A percentile compares a stretch with the other conserved stretches of the same genome.
phyloP scores from a whole-genome alignment of 2,888 invertebrate genomes.

The Homarus gammarus region DNA sequence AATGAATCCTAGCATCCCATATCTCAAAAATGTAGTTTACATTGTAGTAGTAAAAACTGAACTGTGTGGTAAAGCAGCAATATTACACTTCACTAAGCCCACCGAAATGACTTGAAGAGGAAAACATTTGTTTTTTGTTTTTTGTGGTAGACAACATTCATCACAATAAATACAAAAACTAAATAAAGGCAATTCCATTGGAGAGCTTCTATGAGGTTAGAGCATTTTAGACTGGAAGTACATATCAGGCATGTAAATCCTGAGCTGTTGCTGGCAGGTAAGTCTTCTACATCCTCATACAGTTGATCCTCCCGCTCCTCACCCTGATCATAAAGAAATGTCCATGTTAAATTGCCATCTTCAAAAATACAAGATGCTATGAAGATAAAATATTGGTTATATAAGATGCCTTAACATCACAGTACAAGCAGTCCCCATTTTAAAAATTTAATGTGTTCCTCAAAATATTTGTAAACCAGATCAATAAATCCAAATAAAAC shows the following conservation, averaged over 20 bases:
- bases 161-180: constrained; percentile 32
- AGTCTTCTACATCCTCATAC: constrained; percentile 55
- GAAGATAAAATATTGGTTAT: too few species aligned
- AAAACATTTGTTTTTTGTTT: background rate
- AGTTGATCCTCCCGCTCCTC: constrained; percentile 46
- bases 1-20: constrained; percentile 25
- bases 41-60: background rate
- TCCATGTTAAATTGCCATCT: too few species aligned
- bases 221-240: constrained; percentile 55
- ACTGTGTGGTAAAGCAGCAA: background rate
- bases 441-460: too few species aligned
- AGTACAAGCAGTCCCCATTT: too few species aligned
- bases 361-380: too few species aligned
- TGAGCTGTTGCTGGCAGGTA: constrained; percentile 44
- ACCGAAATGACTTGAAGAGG: constrained; percentile 12
- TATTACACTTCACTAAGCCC: constrained; percentile 36
- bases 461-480: too few species aligned
- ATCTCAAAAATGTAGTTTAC: constrained; percentile 5
- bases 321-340: constrained; percentile 18
- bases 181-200: constrained; percentile 46
- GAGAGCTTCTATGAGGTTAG: constrained; percentile 41
- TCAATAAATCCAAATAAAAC: too few species aligned
- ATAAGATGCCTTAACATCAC: too few species aligned
- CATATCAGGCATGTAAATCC: constrained; percentile 58
- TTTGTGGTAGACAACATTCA: constrained; percentile 9